Base-by-base conservation (phyloP, 2,113 vertebrate genomes). In the Pomatostomus ruficeps region DNA sequence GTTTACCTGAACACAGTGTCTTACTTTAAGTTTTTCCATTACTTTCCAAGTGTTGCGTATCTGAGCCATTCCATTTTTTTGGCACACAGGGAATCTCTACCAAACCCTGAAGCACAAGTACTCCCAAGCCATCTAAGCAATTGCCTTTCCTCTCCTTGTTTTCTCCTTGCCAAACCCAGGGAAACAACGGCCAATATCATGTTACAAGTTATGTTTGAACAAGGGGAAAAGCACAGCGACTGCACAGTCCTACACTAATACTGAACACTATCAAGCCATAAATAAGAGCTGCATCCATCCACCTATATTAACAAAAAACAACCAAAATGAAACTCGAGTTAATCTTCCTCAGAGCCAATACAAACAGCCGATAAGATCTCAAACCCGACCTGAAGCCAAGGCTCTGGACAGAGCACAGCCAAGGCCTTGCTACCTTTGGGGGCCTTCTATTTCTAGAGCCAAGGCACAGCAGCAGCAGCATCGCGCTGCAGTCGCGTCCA, bases 381-480 rank as follows among this genome's bases (percentile, higher is more conserved):
- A 62, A n/a, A 61, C 7, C 40, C 18, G 46, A 78, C 40, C 72
- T 23, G 42, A 51, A 29, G 45, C 58, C 58, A 70, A 61, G 74
- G n/a, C 48, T 68, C 54, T 15, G 70, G 52, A 42, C 71, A 76
- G 42, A 57, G 36, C n/a, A 28, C 0, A 81, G n/a, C 43, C 45
- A 73, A 89, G 87, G 90, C 93, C 91, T 74, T 4, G 38, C 63
- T 75, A 61, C 74, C 63, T 57, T 20, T 55, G 68, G 31, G 61
- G 67, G 78, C 94, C 90, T 88, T 45, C 55, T 38, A 14, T 3
- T 52, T 42, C 70, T 26, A 45, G 29, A 72, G 79, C 54, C 77
- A 80, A 92, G 35, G 67, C 91, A 84, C 55, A 88, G 48, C 70
- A 73, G 61, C 85, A 95, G 55, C 91, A 95, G 1, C 92, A 94